Conservation (phyloP, 35 echinoderm and acorn worm genomes). For the Apostichopus parvimensis region DNA sequence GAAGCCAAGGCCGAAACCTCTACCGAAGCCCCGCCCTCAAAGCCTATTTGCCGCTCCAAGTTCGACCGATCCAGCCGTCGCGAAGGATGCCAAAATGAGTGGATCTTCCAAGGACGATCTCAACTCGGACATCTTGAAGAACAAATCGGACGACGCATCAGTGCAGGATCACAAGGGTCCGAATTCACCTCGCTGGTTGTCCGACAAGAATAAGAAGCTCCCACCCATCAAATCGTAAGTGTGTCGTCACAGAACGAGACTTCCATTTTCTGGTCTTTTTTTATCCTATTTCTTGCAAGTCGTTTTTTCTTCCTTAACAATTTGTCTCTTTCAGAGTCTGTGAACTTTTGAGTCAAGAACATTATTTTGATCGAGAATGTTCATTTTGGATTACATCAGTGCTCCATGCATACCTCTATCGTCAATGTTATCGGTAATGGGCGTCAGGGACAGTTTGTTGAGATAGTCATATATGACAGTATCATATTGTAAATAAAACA, state of each 20-base stretch:
- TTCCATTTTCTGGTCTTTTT: no score
- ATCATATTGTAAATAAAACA: no score
- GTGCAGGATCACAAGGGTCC: background rate
- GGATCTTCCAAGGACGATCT: slow-evolving; percentile 29
- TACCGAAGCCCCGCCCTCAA: slow-evolving; percentile 37
- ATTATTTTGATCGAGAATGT: no score
- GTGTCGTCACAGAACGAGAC: background rate
- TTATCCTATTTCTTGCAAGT: no score
- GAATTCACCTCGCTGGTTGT: background rate
- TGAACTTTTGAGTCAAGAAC: no score
- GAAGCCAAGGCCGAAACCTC: slow-evolving; percentile 19
- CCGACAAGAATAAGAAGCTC: slow-evolving; percentile 47
- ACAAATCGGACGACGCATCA: background rate
- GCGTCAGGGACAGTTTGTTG: no score
- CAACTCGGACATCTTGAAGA: slow-evolving; percentile 34
- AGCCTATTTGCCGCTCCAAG: background rate
- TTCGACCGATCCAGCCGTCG: background rate
- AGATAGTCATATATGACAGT: no score
- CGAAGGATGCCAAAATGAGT: background rate
- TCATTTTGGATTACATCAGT: no score
- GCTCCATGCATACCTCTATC: no score
- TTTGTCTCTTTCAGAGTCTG: no score
- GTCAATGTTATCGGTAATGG: no score
- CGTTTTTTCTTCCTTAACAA: no score
- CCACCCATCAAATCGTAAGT: slow-evolving; percentile 47